Percentiles rank a stretch among this genome's conserved stretches.
These are phyloP conservation scores for Grantiella picta DNA, from an alignment of 2,113 vertebrate species.

Conservation along the genomic window DNA sequence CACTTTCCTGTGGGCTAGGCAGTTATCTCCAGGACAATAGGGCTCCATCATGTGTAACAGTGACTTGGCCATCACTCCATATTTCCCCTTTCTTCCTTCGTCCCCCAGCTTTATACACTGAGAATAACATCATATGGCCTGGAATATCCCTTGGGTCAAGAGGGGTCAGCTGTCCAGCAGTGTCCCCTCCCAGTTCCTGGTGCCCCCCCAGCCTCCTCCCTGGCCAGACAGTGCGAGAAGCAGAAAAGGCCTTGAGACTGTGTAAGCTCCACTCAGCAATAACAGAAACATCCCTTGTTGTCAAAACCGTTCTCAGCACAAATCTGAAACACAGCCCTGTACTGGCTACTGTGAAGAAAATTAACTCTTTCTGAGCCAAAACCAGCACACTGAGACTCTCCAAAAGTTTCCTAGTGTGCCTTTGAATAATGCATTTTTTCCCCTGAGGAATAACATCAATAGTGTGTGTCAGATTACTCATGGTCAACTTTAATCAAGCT, in stretches of 20 bases:
- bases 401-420: neutral
- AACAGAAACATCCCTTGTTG: neutral
- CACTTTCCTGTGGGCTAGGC: neutral
- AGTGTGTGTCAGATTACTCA: neutral
- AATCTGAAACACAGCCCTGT: neutral
- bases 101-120: neutral
- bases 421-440: neutral
- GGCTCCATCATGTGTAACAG: fast-evolving
- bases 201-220: neutral
- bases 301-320: neutral
- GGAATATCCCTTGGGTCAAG: neutral
- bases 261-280: neutral
- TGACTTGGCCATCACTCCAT: neutral
- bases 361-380: neutral
- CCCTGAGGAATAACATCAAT: neutral
- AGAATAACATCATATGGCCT: neutral
- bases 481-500: neutral
- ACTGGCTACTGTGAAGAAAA: neutral
- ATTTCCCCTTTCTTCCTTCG: neutral
- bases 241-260: neutral
- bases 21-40: neutral
- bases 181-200: neutral
- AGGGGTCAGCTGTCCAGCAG: neutral
- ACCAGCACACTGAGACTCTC: neutral
- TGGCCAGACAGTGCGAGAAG: fast-evolving